phyloP scores from a whole-genome alignment of 1,140 invertebrate species.

The Ridgeia piscesae region DNA sequence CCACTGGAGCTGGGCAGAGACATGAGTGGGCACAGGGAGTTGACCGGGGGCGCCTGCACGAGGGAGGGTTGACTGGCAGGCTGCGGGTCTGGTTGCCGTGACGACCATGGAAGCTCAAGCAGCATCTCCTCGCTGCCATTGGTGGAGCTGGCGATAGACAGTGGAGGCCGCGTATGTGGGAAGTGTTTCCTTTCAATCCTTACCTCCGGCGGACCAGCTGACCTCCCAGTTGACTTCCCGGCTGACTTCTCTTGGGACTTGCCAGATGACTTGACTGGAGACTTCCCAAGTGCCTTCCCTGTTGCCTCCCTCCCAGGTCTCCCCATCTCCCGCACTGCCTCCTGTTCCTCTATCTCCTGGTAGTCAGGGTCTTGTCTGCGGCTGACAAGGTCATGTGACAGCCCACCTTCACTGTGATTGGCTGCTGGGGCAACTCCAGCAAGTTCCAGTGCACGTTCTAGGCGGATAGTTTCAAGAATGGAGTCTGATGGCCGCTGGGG shows the following conservation, averaged over 20 bases:
- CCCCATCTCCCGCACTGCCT: background rate
- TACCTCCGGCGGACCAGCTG: background rate
- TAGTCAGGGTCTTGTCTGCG: background rate
- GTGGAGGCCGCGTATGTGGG: background rate
- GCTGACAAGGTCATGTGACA: background rate
- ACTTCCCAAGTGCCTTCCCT: background rate
- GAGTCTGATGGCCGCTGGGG: constrained; percentile 11
- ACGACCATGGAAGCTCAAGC: background rate
- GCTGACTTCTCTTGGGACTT: background rate
- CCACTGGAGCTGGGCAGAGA: background rate
- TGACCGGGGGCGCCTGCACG: background rate
- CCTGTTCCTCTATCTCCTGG: constrained; percentile 7
- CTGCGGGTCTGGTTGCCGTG: background rate
- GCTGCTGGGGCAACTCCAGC: background rate
- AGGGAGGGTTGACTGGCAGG: background rate
- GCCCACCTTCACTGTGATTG: background rate
- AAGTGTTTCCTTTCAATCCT: constrained; percentile 8
- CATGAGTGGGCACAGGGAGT: background rate
- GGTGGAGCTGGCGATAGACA: constrained; percentile 8
- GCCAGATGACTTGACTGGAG: background rate
- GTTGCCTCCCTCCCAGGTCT: background rate
- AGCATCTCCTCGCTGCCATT: constrained; percentile 13
- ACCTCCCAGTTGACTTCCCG: background rate
- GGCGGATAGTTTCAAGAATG: constrained; percentile 12
- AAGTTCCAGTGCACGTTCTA: constrained; percentile 8